Base-by-base conservation (phyloP, 2,113 vertebrate species). In the Archilochus colubris region DNA sequence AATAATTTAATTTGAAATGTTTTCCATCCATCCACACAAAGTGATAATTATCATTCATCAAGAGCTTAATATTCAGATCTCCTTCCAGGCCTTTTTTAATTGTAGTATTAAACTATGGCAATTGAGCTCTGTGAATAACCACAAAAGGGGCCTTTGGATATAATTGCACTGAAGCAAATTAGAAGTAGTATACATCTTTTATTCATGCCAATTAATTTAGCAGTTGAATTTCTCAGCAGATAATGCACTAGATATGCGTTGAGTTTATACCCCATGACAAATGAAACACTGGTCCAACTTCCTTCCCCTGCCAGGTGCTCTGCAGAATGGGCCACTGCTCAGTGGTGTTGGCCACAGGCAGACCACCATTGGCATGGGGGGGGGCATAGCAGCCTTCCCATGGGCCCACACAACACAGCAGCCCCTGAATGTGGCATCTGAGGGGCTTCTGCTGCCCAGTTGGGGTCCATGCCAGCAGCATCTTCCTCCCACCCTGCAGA, bases 11-110 rank as follows among this genome's bases (percentile, higher is more conserved):
- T 94, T 81, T 68, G 36, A 84, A 75, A 69, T 77, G 48, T 67
- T 89, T 94, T 86, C 75, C 43, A 80, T 94, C 69, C 44, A 62
- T 76, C 33, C 84, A 85, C 73, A 88, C 67, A 87, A 89, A 94
- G 31, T 46, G 63, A 63, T 89, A 62, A 95, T 89, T 83, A 75
- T 64, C 58, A 89, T 85, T 93, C 54, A 75, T 58, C 40, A 84
- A 40, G 36, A 96, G 43, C 30, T 82, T 61, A 82, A 68, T 43
- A 85, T 33, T 63, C 58, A 40, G 7, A 21, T 78, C 46, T 64
- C 84, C 80, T 91, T 93, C 50, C 31, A 87, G 89, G 83, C 38
- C 85, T 76, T 91, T 94, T 93, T 16, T 17, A 85, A 91, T 68
- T 81, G 43, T 54, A 84, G n/a, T 89, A 79, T 83, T 82, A 80